phyloP scores from a whole-genome alignment of 2,888 invertebrate genomes.

The Salpingus planirostris region DNA sequence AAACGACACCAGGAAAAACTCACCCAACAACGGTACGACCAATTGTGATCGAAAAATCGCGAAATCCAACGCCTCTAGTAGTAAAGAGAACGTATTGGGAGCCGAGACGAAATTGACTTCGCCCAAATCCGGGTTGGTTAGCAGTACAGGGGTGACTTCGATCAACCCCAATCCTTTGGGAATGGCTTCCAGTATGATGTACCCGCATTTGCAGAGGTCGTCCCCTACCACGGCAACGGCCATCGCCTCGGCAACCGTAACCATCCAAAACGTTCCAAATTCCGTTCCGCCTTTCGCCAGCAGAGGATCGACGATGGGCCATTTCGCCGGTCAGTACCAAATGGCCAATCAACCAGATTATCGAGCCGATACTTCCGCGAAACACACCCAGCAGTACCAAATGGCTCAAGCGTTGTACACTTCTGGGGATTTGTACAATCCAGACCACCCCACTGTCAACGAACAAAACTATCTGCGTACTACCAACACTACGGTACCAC shows the following conservation, averaged over 20 bases:
- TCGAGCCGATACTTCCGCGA: conserved; percentile 29
- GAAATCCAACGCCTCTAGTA: conserved; percentile 49
- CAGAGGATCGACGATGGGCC: conserved; percentile 41
- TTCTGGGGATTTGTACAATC: conserved; percentile 38
- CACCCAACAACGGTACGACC: conserved; percentile 44
- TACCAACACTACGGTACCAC: conserved; percentile 25
- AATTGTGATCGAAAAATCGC: conserved; percentile 43
- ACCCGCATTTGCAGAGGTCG: conserved; percentile 53
- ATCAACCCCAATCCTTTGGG: conserved; percentile 53
- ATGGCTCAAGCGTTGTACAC: conserved; percentile 21
- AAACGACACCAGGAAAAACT: conserved; percentile 46
- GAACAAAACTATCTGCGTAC: conserved; percentile 33
- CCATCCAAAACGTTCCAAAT: conserved; percentile 50
- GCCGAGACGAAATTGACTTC: conserved; percentile 48
- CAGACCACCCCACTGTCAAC: conserved; percentile 35
- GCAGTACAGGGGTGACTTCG: conserved; percentile 50
- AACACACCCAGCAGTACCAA: conserved; percentile 33
- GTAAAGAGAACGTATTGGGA: conserved; percentile 19
- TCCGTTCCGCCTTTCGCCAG: conserved; percentile 51
- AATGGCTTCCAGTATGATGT: conserved; percentile 39
- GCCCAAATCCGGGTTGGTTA: too few species aligned
- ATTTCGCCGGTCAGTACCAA: conserved; percentile 36
- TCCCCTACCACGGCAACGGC: conserved; percentile 61
- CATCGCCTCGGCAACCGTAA: conserved; percentile 47
- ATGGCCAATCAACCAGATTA: conserved; percentile 36